Percentiles rank a stretch among this genome's conserved stretches.
Conservation (phyloP, 2,113 vertebrate species). For the Chloebia gouldiae region DNA sequence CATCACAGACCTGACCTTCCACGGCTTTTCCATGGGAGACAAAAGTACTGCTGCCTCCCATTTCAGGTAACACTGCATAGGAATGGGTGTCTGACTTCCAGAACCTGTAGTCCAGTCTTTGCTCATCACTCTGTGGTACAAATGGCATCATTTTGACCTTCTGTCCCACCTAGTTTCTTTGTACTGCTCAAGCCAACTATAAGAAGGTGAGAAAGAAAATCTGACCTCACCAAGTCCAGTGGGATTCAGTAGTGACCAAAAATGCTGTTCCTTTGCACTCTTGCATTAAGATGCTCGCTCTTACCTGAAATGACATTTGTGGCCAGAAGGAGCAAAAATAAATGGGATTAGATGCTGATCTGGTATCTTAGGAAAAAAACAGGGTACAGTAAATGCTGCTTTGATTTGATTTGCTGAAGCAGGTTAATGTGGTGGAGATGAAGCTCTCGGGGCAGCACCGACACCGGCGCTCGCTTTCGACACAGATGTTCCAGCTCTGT, state of each 20-base stretch:
- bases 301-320: not conserved
- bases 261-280: not conserved
- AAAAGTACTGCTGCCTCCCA: not conserved
- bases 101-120: not conserved
- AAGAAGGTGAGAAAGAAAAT: not conserved
- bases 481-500: not conserved
- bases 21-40: not conserved
- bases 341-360: not conserved
- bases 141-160: not conserved
- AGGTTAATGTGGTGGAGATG: not conserved
- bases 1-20: not conserved
- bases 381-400: not conserved
- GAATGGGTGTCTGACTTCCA: not conserved
- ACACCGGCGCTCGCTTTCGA: accelerated
- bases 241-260: not conserved
- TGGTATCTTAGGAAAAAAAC: not conserved
- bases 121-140: not conserved
- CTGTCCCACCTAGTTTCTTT: not conserved
- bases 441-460: not conserved
- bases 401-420: slow-evolving; percentile 37
- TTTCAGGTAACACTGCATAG: not conserved
- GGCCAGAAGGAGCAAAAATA: not conserved
- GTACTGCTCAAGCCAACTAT: not conserved
- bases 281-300: not conserved
- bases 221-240: not conserved